Evolutionary conservation across 2,888 invertebrate species (phyloP), one percentile per base, ranked within the genome.

Genomic region (Drosophila aldrichi): DNA sequence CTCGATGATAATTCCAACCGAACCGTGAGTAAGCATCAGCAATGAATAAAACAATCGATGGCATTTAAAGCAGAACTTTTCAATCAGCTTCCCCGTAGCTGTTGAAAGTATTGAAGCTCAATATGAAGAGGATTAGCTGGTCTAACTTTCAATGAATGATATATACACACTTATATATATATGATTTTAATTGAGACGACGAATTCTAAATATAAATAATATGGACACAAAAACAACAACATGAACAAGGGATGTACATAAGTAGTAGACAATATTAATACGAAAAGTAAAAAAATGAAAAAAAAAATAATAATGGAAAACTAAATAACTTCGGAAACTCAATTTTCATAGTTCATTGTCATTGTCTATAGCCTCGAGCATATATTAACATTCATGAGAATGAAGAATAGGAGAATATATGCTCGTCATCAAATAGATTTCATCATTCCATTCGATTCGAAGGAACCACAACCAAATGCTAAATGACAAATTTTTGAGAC

Each of bases 171-270:
- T 10, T 32, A 32, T 2, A 32, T 32, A 32, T 32, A 32, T 32
- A 32, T 57, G 44, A 67, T 63, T 69, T 66, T 55, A 55, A 29
- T 34, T 43, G 43, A 14, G 43, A 62, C 69, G 60, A 71, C 71
- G 60, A 71, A 72, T 65, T 74, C 64, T 62, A 68, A 70, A 51
- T 20, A 38, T 38, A 16, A 38, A 7, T 65, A 70, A 73, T 79
- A 70, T 70, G 83, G 80, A 82, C 76, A 86, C 81, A 82, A 77
- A 56, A 72, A 86, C 87, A 84, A 87, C 81, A 88, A 81, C 48
- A 29, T 70, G 81, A 81, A 85, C 84, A 85, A 88, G 84, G 84
- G 84, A 85, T 85, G 88, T 85, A 85, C 73, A 88, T 88, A 85
- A 74, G 70, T 85, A 82, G 85, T 85, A 77, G 84, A 85, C 84